A percentile compares a stretch with the other conserved stretches of the same genome.
phyloP scores from a whole-genome alignment of 2,113 vertebrate genomes.

The Ceyx margarethae region DNA sequence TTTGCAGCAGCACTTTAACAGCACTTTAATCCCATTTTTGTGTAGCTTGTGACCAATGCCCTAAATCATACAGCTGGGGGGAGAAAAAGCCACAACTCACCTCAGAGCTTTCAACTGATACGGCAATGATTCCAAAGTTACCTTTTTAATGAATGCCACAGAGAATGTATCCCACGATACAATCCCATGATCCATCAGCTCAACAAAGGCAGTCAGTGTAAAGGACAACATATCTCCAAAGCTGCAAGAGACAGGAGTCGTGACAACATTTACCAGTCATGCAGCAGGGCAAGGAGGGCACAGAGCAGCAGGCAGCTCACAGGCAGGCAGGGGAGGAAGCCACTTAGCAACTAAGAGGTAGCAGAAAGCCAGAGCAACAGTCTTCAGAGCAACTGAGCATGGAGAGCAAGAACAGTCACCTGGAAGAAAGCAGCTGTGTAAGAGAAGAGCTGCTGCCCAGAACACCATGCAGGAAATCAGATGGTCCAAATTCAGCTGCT shows the following conservation, averaged over 20 bases:
- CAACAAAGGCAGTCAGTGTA: constrained; percentile 97
- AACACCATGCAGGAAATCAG: not conserved
- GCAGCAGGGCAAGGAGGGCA: not conserved
- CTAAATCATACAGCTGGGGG: not conserved
- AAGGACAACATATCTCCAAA: constrained; percentile 98
- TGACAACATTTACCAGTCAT: constrained; percentile 45
- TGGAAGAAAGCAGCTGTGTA: not conserved
- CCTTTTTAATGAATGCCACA: constrained; percentile 99
- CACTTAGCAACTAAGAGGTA: constrained; percentile 10
- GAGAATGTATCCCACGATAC: constrained; percentile 99
- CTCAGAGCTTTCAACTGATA: not conserved
- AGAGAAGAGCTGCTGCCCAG: not conserved
- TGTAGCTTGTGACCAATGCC: not conserved
- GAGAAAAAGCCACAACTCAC: not conserved
- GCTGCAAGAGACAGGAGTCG: constrained; percentile 79
- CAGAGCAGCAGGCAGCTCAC: constrained; percentile 27
- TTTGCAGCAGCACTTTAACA: not conserved
- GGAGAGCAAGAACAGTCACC: not conserved
- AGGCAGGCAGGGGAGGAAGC: constrained; percentile 18
- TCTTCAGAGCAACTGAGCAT: not conserved
- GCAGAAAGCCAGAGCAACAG: constrained; percentile 36
- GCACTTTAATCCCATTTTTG: not conserved
- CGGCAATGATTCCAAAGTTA: constrained; percentile 62
- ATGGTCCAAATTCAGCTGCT: not conserved
- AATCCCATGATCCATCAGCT: constrained; percentile 98